Conservation (phyloP, 30 jellyfish, hydroid and myxozoan genomes). For the Morbakka virulenta region DNA sequence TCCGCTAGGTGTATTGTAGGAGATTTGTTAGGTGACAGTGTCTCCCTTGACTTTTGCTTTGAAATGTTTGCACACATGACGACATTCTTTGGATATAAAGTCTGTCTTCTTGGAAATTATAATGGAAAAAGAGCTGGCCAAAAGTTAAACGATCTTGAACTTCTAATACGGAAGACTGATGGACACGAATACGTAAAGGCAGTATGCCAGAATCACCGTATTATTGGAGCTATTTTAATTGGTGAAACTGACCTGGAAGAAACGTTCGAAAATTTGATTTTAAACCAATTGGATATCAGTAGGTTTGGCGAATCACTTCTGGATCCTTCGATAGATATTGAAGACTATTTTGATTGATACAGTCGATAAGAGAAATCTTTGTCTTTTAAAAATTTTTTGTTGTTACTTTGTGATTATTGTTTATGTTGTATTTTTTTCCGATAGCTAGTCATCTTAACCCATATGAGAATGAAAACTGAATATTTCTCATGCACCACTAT, state of each 20-base stretch:
- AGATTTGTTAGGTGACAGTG: constrained; percentile 23
- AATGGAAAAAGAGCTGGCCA: constrained; percentile 71
- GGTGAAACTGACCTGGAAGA: constrained; percentile 98
- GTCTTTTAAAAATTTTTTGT: too few species aligned
- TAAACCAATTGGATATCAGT: constrained; percentile 83
- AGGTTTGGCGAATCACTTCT: constrained; percentile 62
- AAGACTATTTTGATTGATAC: constrained; percentile 81
- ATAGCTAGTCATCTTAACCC: too few species aligned
- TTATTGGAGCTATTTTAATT: constrained; percentile 82
- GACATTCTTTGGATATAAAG: constrained; percentile 83
- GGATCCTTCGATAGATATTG: constrained; percentile 82
- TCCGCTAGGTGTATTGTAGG: constrained; percentile 79
- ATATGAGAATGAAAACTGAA: too few species aligned
- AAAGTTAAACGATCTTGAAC: constrained; percentile 55
- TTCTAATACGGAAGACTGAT: constrained; percentile 54
- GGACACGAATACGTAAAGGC: constrained; percentile 86
- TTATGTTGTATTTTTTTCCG: too few species aligned
- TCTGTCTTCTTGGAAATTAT: constrained; percentile 75
- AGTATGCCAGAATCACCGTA: constrained; percentile 63
- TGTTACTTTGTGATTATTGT: too few species aligned
- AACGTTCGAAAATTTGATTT: constrained; percentile 82
- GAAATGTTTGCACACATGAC: constrained; percentile 94
- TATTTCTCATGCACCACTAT: too few species aligned
- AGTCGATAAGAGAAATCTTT: too few species aligned
- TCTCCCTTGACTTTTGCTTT: constrained; percentile 77